Evolutionary conservation across 2,888 invertebrate species (phyloP), one percentile per base, ranked within the genome.

Genomic region (Drosophila algonquin): DNA sequence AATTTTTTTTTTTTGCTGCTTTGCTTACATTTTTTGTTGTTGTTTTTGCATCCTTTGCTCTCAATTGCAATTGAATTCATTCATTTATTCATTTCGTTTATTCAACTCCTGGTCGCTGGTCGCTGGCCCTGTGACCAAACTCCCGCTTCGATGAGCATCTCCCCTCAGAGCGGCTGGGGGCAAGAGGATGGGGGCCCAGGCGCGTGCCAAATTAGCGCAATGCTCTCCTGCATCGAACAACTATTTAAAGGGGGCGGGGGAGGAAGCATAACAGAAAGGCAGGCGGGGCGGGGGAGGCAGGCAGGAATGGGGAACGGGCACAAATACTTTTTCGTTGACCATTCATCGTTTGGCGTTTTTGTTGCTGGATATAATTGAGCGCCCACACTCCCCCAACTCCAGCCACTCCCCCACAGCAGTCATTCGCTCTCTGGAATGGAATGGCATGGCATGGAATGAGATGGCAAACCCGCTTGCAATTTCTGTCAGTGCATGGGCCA

Each of bases 1-100:
- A 21, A 2, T 21, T 21, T 21, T 21, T 24, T 21, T 24, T 57
- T 40, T 46, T 46, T 44, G 45, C 35, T 6, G 40, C 35, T 35
- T 24, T 5, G 5, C 24, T 24, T 4, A 0, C 5, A 24, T 24
- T 40, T 51, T 47, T 45, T 48, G 44, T 56, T 27, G 40, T 54
- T n/a, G n/a, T 53, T 46, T 40, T 48, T 63, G 21, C 53, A 14
- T 53, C 62, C 61, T 44, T 56, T 55, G 50, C 75, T 69, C 58
- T 80, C 79, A 79, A 83, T 87, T 88, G 87, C 89, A 86, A 87
- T 86, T 89, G 82, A 87, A 82, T 82, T 81, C 84, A 89, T 87
- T 87, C 85, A 79, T 80, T 76, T 83, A 81, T 81, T 81, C 84
- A 81, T 84, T 80, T 65, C 63, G 70, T 68, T 74, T 65, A 67